A percentile compares a stretch with the other conserved stretches of the same genome.
These are phyloP conservation scores for Selenia dentaria DNA, from an alignment of 2,888 invertebrate genomes.

Conservation along the genomic window DNA sequence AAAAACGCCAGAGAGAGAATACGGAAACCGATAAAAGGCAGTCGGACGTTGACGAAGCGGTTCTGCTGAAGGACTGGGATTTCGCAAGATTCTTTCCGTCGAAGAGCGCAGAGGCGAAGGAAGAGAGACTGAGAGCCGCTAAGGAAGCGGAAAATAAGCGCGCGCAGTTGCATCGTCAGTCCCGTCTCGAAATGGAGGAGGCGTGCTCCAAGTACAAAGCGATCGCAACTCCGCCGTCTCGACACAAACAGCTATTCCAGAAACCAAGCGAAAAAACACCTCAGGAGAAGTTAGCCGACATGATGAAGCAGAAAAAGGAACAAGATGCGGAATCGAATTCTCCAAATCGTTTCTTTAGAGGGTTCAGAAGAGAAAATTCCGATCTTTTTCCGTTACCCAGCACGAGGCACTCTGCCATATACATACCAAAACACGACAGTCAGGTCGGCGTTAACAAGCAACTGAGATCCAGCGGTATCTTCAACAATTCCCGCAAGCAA, in stretches of 20 bases:
- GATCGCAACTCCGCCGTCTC: slow-evolving; percentile 69
- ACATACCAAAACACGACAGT: slow-evolving; percentile 84
- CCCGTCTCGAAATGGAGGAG: slow-evolving; percentile 76
- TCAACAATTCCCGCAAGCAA: slow-evolving; percentile 87
- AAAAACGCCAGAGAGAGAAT: slow-evolving; percentile 69
- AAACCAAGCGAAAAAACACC: slow-evolving; percentile 68
- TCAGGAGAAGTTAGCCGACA: slow-evolving; percentile 75
- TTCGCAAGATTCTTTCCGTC: slow-evolving; percentile 93
- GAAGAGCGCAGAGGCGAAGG: slow-evolving; percentile 61
- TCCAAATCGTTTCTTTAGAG: slow-evolving; percentile 89
- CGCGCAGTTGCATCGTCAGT: slow-evolving; percentile 71
- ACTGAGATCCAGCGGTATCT: slow-evolving; percentile 88
- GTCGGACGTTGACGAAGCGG: slow-evolving; percentile 90
- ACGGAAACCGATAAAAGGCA: slow-evolving; percentile 67
- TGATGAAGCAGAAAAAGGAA: slow-evolving; percentile 86
- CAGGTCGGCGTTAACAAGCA: slow-evolving; percentile 75
- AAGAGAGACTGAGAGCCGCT: slow-evolving; percentile 60
- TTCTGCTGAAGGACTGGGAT: slow-evolving; percentile 94
- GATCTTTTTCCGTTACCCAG: slow-evolving; percentile 92
- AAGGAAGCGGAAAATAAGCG: slow-evolving; percentile 72
- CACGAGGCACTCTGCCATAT: slow-evolving; percentile 89
- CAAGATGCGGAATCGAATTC: slow-evolving; percentile 90
- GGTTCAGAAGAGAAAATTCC: slow-evolving; percentile 93
- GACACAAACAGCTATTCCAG: slow-evolving; percentile 66
- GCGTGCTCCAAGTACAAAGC: slow-evolving; percentile 75